A percentile compares a stretch with the other conserved stretches of the same genome.
Evolutionary conservation across 2,113 vertebrate species (phyloP).

Genomic region (Lophius piscatorius): DNA sequence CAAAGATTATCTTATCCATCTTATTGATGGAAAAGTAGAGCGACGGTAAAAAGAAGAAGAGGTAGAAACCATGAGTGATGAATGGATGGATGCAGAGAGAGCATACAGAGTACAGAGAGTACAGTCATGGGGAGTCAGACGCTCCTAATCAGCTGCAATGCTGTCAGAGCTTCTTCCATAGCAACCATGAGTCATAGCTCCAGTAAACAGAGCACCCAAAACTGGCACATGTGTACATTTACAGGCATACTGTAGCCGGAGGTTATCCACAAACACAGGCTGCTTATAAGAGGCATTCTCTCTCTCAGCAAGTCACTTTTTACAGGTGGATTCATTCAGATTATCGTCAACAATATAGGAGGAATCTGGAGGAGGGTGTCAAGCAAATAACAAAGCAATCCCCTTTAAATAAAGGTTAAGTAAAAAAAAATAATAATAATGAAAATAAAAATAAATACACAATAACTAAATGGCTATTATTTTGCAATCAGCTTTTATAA

Average conservation of each 20-base stretch:
- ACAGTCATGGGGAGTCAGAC: constrained; percentile 69
- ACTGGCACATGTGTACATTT: constrained; percentile 21
- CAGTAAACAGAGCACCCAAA: constrained; percentile 47
- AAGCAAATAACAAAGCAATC: constrained; percentile 5
- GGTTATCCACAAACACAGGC: constrained; percentile 5
- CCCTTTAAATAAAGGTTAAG: too few species aligned
- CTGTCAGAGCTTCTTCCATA: constrained; percentile 64
- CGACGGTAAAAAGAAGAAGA: background rate
- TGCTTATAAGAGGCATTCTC: too few species aligned
- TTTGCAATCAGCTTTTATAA: too few species aligned
- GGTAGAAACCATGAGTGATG: constrained; percentile 7
- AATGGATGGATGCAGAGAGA: too few species aligned
- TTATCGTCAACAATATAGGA: too few species aligned
- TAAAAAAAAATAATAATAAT: too few species aligned
- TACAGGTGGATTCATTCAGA: too few species aligned
- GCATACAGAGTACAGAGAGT: too few species aligned
- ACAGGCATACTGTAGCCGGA: constrained; percentile 9
- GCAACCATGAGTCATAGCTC: constrained; percentile 66
- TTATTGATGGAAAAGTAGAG: background rate
- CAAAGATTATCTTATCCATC: too few species aligned
- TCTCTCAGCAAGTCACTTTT: too few species aligned
- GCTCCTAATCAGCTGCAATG: constrained; percentile 61
- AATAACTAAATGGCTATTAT: too few species aligned
- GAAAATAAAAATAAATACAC: too few species aligned
- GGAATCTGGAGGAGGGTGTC: background rate